Base-by-base conservation (phyloP, 1,140 invertebrate species). In the Drosophila kepulauana region DNA sequence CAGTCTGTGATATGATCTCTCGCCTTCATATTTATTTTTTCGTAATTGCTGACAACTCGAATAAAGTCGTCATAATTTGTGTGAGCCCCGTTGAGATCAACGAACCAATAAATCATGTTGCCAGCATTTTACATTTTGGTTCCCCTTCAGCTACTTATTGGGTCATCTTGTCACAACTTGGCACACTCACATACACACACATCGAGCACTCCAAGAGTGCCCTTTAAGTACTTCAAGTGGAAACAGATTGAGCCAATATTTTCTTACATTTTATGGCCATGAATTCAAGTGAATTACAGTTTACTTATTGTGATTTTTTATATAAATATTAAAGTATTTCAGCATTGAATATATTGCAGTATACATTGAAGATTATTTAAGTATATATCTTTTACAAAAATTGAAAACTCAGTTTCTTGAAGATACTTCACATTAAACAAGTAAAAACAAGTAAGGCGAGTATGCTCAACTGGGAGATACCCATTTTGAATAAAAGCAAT, bases 1-100 rank as follows among this genome's bases (percentile, higher is more conserved):
- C n/a, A 3, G 25, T 35, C 38, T 45, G 33, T 43, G 57, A 41
- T 43, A 15, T 45, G 56, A 58, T 69, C 66, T 49, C 16, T 20
- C 4, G 6, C 6, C 25, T 45, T 20, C 56, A 38, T 16, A 25
- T 25, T 25, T 25, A 25, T 25, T 25, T 16, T 38, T 33, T 56
- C 46, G 8, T 35, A 48, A 63, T 45, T 30, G 67, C 58, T 70
- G 67, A 63, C 68, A 70, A 38, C 11, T 48, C 46, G 35, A 16
- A 74, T 74, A 69, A 69, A 69, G 49, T 62, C 59, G 71, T 69
- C 65, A 74, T 49, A 49, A 56, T 46, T 74, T 52, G 13, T 54
- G n/a, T 38, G 30, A 64, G 41, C 41, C 25, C 30, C 46, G 13
- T n/a, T 25, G 49, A 28, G 71, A 74, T 74, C 71, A 74, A 74